Conservation (phyloP, 2,113 vertebrate genomes). For the Nycticryphes semicollaris region DNA sequence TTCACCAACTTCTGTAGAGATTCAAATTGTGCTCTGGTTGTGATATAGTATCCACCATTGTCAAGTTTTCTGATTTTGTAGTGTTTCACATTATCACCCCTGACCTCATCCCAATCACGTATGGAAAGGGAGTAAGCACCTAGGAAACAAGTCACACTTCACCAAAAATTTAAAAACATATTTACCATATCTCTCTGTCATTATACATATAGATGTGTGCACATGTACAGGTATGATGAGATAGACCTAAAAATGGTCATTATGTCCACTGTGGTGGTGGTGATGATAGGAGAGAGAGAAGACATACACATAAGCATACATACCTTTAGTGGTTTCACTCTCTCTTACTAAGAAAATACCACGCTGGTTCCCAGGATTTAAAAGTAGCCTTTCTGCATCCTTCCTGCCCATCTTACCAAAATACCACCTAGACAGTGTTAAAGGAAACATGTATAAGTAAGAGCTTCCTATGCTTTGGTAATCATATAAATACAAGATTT, state of each 20-base stretch:
- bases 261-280: neutral
- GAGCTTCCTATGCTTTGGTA: neutral
- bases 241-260: neutral
- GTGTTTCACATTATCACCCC: conserved; percentile 98
- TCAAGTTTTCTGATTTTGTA: conserved; percentile 99
- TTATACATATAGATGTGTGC: neutral
- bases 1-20: conserved; percentile 95
- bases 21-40: conserved; percentile 95
- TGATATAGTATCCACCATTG: conserved; percentile 97
- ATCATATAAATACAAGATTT: neutral
- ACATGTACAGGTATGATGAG: neutral
- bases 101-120: conserved; percentile 95
- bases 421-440: conserved; percentile 89
- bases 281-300: neutral
- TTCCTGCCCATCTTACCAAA: conserved; percentile 99
- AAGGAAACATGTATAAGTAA: neutral
- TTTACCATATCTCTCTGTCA: neutral
- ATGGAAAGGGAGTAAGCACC: conserved; percentile 98
- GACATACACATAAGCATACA: conserved; percentile 43
- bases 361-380: conserved; percentile 92
- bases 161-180: neutral
- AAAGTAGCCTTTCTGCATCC: conserved; percentile 93
- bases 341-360: conserved; percentile 96
- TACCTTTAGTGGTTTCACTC: conserved; percentile 99
- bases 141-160: conserved; percentile 47